Evolutionary conservation across 92 coral and sea anemone species (phyloP), one percentile per base, ranked within the genome.

Genomic region (Zoanthus solanderi): DNA sequence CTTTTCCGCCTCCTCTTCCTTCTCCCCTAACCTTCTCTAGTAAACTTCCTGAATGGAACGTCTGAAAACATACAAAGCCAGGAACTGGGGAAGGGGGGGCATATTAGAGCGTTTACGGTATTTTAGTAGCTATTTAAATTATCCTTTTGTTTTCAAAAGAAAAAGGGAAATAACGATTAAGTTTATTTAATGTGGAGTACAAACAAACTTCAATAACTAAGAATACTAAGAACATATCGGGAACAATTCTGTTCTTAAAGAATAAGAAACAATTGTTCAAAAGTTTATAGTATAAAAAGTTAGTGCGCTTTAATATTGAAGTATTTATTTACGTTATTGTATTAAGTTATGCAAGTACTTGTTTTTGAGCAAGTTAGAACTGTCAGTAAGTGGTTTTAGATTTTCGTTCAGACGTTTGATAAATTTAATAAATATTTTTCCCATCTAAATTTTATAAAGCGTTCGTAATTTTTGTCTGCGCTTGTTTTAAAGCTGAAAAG

Each of bases 321-420:
- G 30, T 81, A 81, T 81, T 81, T 81, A 81, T 66, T 65, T 12
- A 79, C 18, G 84, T 79, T 79, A 18, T 63, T 71, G 72, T 32
- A 71, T 23, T 48, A 23, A 23, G 37, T 0, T 48, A 69, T 47
- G 11, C 42, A 23, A 32, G 2, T 30, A 2, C 10, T 69, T 34
- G 17, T 69, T 13, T 6, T 69, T 1, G 47, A 6, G 9, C 17
- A 7, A 11, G 16, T 18, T 69, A 7, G 5, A 69, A 30, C 6
- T 69, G 15, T 63, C 69, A 4, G 8, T 3, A 58, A n/a, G 7
- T 69, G n/a, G 7, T 9, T 69, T 69, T 69, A 69, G 1, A 6
- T 69, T 30, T 69, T 30, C 75, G 75, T 69, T 69, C 75, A 29
- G 44, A 31, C 29, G 75, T 69, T 69, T 29, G 10, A 23, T 30